These are phyloP conservation scores for Sebastiscus tertius DNA, from an alignment of 2,797 vertebrate genomes.

Conservation along the genomic window DNA sequence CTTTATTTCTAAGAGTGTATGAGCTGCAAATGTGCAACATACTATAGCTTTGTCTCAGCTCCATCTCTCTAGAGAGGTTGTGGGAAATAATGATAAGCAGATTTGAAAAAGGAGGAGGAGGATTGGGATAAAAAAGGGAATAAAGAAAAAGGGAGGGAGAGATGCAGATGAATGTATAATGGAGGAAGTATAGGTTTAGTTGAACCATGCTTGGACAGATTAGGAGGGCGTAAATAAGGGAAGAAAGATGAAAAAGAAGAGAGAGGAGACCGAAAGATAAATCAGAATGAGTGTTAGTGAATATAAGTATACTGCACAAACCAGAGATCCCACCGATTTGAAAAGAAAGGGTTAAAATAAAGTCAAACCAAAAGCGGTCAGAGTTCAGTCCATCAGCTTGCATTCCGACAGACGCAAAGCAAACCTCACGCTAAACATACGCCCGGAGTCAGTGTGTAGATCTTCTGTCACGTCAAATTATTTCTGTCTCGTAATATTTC, in stretches of 20 bases:
- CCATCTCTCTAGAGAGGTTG: background rate
- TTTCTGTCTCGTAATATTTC: background rate
- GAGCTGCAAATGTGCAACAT: background rate
- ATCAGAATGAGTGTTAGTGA: background rate
- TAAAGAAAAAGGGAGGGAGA: background rate
- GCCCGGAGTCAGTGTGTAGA: background rate
- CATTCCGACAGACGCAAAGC: background rate
- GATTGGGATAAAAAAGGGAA: background rate
- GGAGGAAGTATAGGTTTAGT: background rate
- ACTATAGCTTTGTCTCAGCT: background rate
- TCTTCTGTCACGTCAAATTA: constrained; percentile 1
- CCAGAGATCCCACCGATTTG: background rate
- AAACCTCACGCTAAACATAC: background rate
- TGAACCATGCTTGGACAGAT: background rate
- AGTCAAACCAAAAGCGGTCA: background rate
- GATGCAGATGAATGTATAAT: background rate
- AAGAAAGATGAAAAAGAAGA: background rate
- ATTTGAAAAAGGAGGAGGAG: constrained; percentile 5
- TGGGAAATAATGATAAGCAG: constrained; percentile 15
- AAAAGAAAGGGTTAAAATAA: background rate
- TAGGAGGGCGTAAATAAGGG: background rate
- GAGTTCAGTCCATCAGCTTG: background rate
- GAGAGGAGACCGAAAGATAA: background rate
- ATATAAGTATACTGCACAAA: background rate
- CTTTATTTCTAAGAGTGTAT: background rate